Conservation (phyloP, 2,797 vertebrate species). For the Phyllotis vaccarum region DNA sequence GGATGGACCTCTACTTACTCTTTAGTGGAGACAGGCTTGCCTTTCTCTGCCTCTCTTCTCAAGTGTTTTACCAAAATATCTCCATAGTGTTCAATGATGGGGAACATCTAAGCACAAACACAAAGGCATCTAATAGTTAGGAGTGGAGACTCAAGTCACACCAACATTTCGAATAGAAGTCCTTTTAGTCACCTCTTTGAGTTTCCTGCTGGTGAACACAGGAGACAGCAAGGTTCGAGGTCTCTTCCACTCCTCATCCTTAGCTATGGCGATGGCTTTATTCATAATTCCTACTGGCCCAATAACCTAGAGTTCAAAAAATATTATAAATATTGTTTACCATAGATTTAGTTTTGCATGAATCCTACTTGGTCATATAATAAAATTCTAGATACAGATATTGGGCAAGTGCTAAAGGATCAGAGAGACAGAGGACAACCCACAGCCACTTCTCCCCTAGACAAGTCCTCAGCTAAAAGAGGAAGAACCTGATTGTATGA, state of each 20-base stretch:
- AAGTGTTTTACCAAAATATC: constrained; percentile 89
- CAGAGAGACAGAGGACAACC: no score
- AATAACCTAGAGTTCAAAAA: not conserved
- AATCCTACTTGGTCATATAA: no score
- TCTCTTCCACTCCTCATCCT: constrained; percentile 29
- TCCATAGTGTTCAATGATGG: constrained; percentile 88
- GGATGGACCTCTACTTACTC: constrained; percentile 57
- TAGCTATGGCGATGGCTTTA: fast-evolving
- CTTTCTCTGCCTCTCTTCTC: constrained; percentile 81
- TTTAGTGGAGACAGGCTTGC: constrained; percentile 36
- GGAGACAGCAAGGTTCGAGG: not conserved
- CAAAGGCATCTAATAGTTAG: not conserved
- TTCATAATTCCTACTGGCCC: not conserved
- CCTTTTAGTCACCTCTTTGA: not conserved
- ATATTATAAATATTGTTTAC: not conserved
- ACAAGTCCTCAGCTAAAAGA: no score
- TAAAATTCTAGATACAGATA: no score
- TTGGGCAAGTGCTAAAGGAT: no score
- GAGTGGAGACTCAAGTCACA: not conserved
- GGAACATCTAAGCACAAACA: constrained; percentile 63
- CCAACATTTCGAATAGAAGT: constrained; percentile 73
- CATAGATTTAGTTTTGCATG: not conserved
- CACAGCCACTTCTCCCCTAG: no score
- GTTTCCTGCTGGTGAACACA: not conserved
- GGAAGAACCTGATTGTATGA: no score